phyloP scores from a whole-genome alignment of 2,113 vertebrate species.

The Ciconia boyciana region DNA sequence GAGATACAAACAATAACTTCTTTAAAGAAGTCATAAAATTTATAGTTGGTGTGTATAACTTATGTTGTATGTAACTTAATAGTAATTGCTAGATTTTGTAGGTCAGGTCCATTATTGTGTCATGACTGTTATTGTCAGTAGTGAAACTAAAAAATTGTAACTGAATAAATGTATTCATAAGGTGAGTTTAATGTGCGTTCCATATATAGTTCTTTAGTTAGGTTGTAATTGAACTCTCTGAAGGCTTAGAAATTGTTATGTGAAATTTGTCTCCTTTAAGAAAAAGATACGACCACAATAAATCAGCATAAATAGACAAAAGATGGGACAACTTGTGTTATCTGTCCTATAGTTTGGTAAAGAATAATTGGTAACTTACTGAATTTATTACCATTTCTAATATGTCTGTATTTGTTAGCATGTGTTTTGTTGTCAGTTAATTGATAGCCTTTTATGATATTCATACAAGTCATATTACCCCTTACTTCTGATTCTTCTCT shows the following conservation, averaged over 20 bases:
- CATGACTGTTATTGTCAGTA: background rate
- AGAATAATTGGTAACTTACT: background rate
- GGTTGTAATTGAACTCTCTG: background rate
- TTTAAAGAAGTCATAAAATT: background rate
- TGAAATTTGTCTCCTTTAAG: background rate
- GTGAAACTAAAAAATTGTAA: background rate
- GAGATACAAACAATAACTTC: background rate
- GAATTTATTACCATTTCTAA: background rate
- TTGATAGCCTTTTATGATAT: background rate
- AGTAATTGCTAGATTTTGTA: background rate
- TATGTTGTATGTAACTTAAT: background rate
- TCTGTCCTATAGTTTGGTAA: background rate
- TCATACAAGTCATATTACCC: background rate
- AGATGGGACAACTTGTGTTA: background rate
- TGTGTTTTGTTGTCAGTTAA: background rate
- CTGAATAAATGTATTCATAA: background rate
- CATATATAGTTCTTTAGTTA: background rate
- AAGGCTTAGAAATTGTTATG: background rate
- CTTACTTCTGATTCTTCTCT: constrained; percentile 1
- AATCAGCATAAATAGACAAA: background rate
- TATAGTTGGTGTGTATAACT: background rate
- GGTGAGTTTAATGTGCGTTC: background rate
- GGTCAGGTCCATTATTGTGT: background rate
- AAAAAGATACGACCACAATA: background rate
- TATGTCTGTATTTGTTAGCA: background rate